Conservation (phyloP, 1,140 invertebrate species). For the Zaprionus gabonicus region DNA sequence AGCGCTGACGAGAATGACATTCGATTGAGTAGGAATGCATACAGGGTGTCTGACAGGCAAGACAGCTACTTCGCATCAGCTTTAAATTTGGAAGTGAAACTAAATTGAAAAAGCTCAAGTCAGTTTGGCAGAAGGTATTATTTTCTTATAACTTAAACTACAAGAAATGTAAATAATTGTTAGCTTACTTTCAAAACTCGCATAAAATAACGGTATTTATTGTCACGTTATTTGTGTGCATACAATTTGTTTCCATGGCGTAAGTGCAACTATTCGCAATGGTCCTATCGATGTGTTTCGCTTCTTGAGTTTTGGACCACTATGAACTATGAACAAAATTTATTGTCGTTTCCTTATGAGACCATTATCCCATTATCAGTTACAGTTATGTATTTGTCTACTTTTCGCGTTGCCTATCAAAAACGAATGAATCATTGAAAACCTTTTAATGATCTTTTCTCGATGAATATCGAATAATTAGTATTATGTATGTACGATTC, state of each 20-base stretch:
- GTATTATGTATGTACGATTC: not conserved
- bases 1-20: not conserved
- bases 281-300: constrained; percentile 2
- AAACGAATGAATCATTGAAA: not conserved
- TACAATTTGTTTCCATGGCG: not conserved
- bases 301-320: constrained; percentile 7
- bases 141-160: not conserved
- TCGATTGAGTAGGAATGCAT: not conserved
- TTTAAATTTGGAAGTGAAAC: not conserved
- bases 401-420: not conserved
- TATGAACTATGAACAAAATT: not conserved
- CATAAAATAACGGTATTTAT: not conserved
- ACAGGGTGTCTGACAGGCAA: not conserved
- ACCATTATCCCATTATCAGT: constrained; percentile 1
- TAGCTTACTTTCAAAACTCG: not conserved
- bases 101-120: not conserved
- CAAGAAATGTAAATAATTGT: not conserved
- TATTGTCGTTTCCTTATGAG: constrained; percentile 6
- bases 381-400: not conserved
- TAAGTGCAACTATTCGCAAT: not conserved
- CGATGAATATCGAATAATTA: not conserved
- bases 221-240: not conserved
- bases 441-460: not conserved
- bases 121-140: not conserved
- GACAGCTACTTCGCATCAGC: not conserved